Evolutionary conservation across 2,113 vertebrate genomes (phyloP), one percentile per base, ranked within the genome.

Genomic region (Aptenodytes patagonicus): DNA sequence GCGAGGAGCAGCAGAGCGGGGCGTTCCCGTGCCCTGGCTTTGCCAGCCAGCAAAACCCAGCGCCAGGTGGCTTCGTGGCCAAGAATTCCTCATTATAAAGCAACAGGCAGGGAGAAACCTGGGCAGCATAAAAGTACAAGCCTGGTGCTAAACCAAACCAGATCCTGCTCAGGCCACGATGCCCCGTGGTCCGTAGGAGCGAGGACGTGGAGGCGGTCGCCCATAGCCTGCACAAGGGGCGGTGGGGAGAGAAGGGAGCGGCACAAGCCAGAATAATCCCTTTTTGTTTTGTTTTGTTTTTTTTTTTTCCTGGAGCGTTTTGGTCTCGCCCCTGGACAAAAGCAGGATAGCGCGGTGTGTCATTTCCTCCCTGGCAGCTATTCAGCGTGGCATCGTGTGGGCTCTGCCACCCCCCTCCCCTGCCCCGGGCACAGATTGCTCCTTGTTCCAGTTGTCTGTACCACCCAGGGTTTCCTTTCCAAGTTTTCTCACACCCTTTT

Each of bases 391-490:
- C 95, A 97, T 89, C 3, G 4, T 38, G 79, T 73, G 76, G 96
- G 95, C 80, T 89, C 47, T 95, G 90, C 90, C 90, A 81, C 90
- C 92, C 95, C 95, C 95, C 93, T 96, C 89, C 83, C 60, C 96
- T 86, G 92, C 76, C 90, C 92, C 0, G 49, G 91, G 96, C 97
- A 97, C 95, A 94, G 83, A 93, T 96, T 78, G n/a, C 94, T 97
- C 89, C 94, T 96, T 97, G 93, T 97, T 96, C 89, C 93, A 89
- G 61, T 91, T 60, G 70, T 91, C 94, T 65, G 91, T 94, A 95
- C 95, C 97, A 96, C 97, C 96, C 96, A 95, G 87, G 81, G 89
- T 71, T 97, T 97, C 97, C 97, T 97, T 96, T 94, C 97, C 97
- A 97, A 97, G 94, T 95, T 89, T 91, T 85, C 93, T 96, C 91